Evolutionary conservation across 2,888 invertebrate genomes (phyloP).

Genomic region (Hypsopygia costalis): DNA sequence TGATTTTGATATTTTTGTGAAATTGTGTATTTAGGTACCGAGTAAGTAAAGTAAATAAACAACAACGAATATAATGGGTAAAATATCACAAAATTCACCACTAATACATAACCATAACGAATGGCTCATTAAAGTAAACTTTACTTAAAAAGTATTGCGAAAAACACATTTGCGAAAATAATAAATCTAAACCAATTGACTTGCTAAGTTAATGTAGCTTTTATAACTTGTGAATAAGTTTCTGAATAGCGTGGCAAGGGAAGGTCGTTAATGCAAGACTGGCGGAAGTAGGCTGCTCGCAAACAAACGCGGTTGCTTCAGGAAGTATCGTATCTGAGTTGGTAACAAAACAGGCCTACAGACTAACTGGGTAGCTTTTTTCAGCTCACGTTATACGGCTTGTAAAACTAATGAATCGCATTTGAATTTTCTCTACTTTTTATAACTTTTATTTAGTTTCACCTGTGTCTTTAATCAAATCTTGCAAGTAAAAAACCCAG

Average conservation of each 20-base stretch:
- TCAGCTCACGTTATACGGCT: background rate
- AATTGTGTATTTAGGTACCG: too few species aligned
- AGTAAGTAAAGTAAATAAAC: too few species aligned
- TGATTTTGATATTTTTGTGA: too few species aligned
- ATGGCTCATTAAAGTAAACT: constrained; percentile 54
- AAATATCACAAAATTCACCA: background rate
- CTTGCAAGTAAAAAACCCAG: too few species aligned
- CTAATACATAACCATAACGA: constrained; percentile 29
- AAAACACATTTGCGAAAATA: constrained; percentile 59
- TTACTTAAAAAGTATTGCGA: constrained; percentile 40
- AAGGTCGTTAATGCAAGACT: constrained; percentile 2
- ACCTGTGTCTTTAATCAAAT: too few species aligned
- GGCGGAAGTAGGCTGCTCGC: constrained; percentile 3
- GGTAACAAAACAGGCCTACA: constrained; percentile 3
- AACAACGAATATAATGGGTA: background rate
- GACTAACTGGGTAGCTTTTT: constrained; percentile 9
- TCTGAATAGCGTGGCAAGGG: background rate
- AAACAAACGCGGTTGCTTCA: constrained; percentile 2
- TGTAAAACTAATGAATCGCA: background rate
- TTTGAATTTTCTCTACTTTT: too few species aligned
- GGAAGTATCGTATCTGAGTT: background rate
- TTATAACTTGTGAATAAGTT: background rate
- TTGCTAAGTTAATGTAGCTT: background rate
- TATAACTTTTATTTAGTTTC: too few species aligned
- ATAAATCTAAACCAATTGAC: constrained; percentile 48